Evolutionary conservation across 1,140 invertebrate genomes (phyloP), one percentile per base, ranked within the genome.

Genomic region (Lordiphosa stackelbergi): DNA sequence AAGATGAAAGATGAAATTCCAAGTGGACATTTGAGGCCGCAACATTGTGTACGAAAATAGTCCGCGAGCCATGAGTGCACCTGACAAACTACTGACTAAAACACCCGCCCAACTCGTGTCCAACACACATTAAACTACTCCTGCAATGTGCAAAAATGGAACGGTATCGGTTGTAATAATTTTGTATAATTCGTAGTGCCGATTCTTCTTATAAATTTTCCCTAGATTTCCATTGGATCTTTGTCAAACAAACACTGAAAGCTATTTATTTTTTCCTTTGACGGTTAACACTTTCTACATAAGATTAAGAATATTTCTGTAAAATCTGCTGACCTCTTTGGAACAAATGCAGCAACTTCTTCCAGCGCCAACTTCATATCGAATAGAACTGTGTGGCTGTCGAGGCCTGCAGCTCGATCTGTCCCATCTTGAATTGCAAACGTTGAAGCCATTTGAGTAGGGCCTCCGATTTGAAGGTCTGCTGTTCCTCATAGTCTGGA

Each of bases 351-450:
- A 31, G 7, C 28, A 46, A 46, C 28, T 46, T 12, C 8, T 12
- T 11, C 7, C 49, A 34, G 11, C 16, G 36, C 13, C 31, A 11
- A 31, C 28, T 47, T 85, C 85, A 88, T 40, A 88, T 88, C 0
- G 87, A 88, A 58, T 88, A 88, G 54, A 88, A 88, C 53, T 88
- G 87, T 28, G 86, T 88, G 9, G 87, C 87, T 31, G 95, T 95
- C 1, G 97, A 97, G 3, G 97, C 97, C 88, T 99, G 97, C 55
- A 98, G 88, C 89, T 99, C 97, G 57, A 98, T 96, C 89, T 99
- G 97, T 1, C 96, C 96, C 93, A 99, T 98, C 90, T 98, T 99
- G 81, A 99, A 98, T 87, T 99, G 95, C 48, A 99, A 90, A 57
- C 96, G 90, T 87, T 98, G 95, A 11, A 99, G 88, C 94, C 97